These are phyloP conservation scores for Cephalotes varians DNA, from an alignment of 2,888 invertebrate species.

Conservation along the genomic window DNA sequence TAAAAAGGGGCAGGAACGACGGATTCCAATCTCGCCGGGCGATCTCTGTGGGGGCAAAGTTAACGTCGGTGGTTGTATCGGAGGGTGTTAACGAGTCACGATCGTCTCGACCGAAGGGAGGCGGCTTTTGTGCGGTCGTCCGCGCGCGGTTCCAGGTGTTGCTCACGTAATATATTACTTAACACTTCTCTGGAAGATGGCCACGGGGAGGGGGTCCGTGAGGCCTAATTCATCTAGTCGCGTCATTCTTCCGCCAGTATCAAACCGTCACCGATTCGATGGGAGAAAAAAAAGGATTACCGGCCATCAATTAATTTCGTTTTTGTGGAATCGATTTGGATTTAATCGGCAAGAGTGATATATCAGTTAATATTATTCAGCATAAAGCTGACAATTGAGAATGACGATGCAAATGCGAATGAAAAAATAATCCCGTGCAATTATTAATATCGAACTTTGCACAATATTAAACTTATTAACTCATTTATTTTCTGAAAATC, in stretches of 20 bases:
- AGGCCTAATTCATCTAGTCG: slow-evolving; percentile 64
- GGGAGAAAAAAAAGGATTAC: slow-evolving; percentile 18
- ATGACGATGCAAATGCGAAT: not conserved
- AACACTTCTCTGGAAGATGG: slow-evolving; percentile 77
- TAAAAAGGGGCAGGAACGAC: slow-evolving; percentile 43
- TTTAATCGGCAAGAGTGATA: not conserved
- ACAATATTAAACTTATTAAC: not conserved
- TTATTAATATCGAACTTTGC: not conserved
- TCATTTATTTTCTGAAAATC: not conserved
- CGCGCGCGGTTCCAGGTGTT: slow-evolving; percentile 80
- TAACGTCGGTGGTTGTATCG: slow-evolving; percentile 62
- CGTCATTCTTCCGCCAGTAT: slow-evolving; percentile 58
- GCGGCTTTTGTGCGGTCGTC: slow-evolving; percentile 73
- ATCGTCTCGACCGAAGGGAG: slow-evolving; percentile 62
- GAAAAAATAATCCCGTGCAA: not conserved
- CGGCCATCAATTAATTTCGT: not conserved
- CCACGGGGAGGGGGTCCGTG: slow-evolving; percentile 70
- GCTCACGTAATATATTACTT: slow-evolving; percentile 83
- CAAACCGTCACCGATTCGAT: slow-evolving; percentile 34
- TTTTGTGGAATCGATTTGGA: slow-evolving; percentile 3
- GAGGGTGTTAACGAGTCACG: slow-evolving; percentile 78
- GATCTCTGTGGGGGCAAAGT: slow-evolving; percentile 58
- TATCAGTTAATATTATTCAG: slow-evolving; percentile 3
- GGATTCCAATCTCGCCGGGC: slow-evolving; percentile 48
- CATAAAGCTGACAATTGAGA: not conserved